Evolutionary conservation across 2,797 vertebrate species (phyloP), one percentile per base, ranked within the genome.

Genomic region (Hozukius guyotensis): DNA sequence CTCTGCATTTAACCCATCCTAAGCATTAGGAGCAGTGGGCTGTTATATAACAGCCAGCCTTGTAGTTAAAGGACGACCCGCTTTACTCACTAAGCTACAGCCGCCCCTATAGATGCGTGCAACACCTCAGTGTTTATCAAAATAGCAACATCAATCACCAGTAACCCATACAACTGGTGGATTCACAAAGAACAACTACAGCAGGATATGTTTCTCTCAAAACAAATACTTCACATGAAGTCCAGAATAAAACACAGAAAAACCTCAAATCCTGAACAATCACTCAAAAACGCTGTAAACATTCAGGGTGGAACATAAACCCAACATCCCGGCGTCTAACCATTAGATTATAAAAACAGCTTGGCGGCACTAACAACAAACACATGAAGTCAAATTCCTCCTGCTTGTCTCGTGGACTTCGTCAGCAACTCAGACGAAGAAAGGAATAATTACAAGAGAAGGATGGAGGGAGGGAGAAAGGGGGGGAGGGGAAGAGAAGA

Each of bases 291-390:
- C 4, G 11, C 56, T 76, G 80, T 91, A 92, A 94, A 93, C 92
- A 91, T 82, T 67, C 6, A 4, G 32, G 62, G 55, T 80, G 85
- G 89, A 94, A 82, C 29, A 49, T 77, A 83, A 93, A 89, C 64
- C 67, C 29, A 80, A 82, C 79, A 55, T 76, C 77, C 53, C 59
- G 12, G 34, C 77, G 67, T 86, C 65, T 55, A 83, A 92, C 74
- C 52, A 81, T 90, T 75, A 88, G 11, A 82, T 72, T 72, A 65
- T 75, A 83, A 88, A 89, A 88, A 80, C 79, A 79, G 56, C 86
- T 75, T 82, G 74, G 68, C 70, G 71, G 85, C 22, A 16, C 76
- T 93, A 93, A 95, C 85, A 90, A 83, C 87, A 93, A 95, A 93
- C 93, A 95, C 73, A 89, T 93, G 89, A 88, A 82, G 70, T 73